Percentiles rank a stretch among this genome's conserved stretches.
phyloP scores from a whole-genome alignment of 2,113 vertebrate species.

The Gallinago media region DNA sequence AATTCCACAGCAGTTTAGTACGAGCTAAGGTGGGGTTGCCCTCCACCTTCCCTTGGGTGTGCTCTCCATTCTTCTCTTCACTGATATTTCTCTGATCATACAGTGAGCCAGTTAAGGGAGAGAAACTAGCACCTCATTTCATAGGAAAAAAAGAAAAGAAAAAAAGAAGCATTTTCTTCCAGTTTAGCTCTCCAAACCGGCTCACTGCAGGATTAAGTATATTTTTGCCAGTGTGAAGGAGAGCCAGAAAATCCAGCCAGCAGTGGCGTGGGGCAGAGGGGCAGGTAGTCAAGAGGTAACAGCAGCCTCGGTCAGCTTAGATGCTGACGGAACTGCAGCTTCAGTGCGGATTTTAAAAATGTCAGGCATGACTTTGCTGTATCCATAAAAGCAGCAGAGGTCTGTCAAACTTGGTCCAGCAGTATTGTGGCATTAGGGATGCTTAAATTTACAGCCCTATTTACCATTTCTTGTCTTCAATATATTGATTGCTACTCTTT shows the following conservation, averaged over 20 bases:
- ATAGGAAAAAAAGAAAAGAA: too few species aligned
- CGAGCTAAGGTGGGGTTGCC: neutral
- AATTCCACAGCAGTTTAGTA: neutral
- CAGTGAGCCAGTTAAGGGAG: neutral
- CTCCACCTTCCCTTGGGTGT: neutral
- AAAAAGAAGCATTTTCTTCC: neutral
- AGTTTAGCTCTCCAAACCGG: neutral
- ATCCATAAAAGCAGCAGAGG: neutral
- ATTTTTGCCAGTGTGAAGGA: neutral
- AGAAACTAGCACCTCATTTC: neutral
- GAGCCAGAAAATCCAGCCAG: neutral
- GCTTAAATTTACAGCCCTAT: neutral
- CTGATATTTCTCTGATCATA: neutral
- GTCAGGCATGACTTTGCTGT: neutral
- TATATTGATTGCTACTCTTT: conserved; percentile 19
- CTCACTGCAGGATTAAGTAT: neutral
- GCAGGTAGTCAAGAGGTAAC: neutral
- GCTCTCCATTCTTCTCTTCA: neutral
- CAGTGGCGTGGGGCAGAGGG: neutral
- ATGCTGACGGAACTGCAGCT: neutral
- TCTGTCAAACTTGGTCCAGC: neutral
- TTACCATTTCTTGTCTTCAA: neutral
- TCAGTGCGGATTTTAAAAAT: neutral
- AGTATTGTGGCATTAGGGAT: neutral
- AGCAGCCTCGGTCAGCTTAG: neutral